Evolutionary conservation across 2,113 vertebrate genomes (phyloP), one percentile per base, ranked within the genome.

Genomic region (Phycodurus eques): DNA sequence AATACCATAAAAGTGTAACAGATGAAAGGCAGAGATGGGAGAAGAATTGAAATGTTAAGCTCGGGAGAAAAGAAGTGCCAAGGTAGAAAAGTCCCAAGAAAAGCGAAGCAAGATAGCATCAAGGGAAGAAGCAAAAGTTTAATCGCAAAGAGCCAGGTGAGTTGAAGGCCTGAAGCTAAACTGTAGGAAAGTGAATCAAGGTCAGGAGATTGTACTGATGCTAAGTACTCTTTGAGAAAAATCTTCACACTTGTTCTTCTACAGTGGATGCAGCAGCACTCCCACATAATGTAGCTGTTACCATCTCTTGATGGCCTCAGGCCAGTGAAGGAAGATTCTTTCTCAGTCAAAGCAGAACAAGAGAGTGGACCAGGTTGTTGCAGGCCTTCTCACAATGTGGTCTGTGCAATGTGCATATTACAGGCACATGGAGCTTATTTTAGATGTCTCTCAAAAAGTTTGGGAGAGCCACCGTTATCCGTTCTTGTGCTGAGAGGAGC

Each of bases 251-350:
- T n/a, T 27, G 43, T 43, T 44, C n/a, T 27, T 46, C n/a, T 74
- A 64, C 63, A 68, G 82, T 78, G 83, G 83, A 83, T 80, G 80
- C 75, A 81, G 78, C 71, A 81, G 77, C 82, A 80, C 78, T 78
- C 74, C 80, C 77, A 83, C 80, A 82, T 80, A 76, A 56, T 10
- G 53, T 54, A n/a, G 20, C 74, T 71, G 73, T 79, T 76, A 80
- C 77, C 84, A 87, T 80, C 81, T 89, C 83, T 88, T 85, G 88
- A 87, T 81, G 82, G 79, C 83, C 87, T 73, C 44, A 67, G 79
- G 85, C 85, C 86, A 83, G 83, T 73, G 62, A 77, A 73, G 78
- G 73, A 65, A 12, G 20, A 64, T 49, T 66, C 43, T 60, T 72
- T 74, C 27, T 73, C 67, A 70, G 6, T 8, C 5, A 51, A 0